A percentile compares a stretch with the other conserved stretches of the same genome.
Evolutionary conservation across 2,797 vertebrate species (phyloP).

Genomic region (Xenops minutus): DNA sequence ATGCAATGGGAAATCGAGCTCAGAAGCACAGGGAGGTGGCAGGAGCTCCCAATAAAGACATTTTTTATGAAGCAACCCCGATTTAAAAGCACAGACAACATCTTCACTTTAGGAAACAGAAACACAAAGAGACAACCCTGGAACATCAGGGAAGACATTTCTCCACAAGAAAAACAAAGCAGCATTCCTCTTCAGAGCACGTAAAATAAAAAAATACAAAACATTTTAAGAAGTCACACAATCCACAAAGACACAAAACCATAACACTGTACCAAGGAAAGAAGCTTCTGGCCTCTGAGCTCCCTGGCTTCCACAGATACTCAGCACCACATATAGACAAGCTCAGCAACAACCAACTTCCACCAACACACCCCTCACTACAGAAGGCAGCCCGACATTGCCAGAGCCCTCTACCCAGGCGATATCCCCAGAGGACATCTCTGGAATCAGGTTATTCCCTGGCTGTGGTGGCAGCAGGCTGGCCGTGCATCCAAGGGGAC

Average conservation of each 20-base stretch:
- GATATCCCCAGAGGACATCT: neutral
- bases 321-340: neutral
- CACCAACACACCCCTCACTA: neutral
- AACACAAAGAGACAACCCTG: neutral
- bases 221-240: neutral
- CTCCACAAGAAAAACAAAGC: neutral
- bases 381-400: accelerated
- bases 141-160: neutral
- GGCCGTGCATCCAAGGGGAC: neutral
- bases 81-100: neutral
- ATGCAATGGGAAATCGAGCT: neutral
- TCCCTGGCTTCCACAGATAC: neutral
- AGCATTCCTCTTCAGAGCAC: neutral
- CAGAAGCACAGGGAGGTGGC: neutral
- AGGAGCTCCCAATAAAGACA: neutral
- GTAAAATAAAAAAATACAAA: neutral
- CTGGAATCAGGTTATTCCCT: neutral
- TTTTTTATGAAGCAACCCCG: neutral
- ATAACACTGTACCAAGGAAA: neutral
- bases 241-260: neutral
- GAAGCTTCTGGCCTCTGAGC: neutral
- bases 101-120: neutral
- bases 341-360: neutral
- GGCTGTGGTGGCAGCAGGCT: neutral
- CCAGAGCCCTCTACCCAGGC: neutral